Conservation (phyloP, 2,113 vertebrate species). For the Conger conger region DNA sequence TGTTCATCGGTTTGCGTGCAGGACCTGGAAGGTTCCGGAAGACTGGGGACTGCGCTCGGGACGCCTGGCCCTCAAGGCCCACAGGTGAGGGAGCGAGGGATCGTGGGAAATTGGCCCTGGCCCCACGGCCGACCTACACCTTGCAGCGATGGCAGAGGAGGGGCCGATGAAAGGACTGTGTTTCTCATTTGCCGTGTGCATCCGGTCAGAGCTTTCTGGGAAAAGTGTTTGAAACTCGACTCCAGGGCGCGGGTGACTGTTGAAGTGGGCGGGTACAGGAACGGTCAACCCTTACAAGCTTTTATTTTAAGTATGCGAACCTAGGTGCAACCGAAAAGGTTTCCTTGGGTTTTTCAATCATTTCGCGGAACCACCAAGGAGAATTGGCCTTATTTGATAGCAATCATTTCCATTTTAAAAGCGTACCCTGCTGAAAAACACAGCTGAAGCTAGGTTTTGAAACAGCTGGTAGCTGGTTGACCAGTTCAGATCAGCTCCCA, state of each 20-base stretch:
- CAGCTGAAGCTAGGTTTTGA: no score
- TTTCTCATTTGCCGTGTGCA: no score
- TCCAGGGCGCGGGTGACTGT: no score
- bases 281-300: background rate
- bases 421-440: no score
- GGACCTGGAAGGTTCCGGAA: conserved; percentile 87
- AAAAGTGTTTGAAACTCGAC: no score
- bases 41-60: conserved; percentile 44
- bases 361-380: background rate
- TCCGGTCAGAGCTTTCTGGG: no score
- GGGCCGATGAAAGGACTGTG: no score
- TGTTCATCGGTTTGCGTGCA: conserved; percentile 50
- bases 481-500: no score
- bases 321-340: background rate
- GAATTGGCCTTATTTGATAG: background rate
- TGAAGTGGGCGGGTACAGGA: background rate
- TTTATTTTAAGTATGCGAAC: background rate
- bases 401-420: background rate
- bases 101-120: background rate
- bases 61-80: conserved; percentile 50
- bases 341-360: background rate
- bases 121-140: no score
- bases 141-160: no score
- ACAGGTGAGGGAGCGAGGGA: conserved; percentile 60
- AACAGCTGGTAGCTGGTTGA: no score